Percentiles rank a stretch among this genome's conserved stretches.
phyloP scores from a whole-genome alignment of 1,140 invertebrate species.

The Aphelenchoides besseyi region DNA sequence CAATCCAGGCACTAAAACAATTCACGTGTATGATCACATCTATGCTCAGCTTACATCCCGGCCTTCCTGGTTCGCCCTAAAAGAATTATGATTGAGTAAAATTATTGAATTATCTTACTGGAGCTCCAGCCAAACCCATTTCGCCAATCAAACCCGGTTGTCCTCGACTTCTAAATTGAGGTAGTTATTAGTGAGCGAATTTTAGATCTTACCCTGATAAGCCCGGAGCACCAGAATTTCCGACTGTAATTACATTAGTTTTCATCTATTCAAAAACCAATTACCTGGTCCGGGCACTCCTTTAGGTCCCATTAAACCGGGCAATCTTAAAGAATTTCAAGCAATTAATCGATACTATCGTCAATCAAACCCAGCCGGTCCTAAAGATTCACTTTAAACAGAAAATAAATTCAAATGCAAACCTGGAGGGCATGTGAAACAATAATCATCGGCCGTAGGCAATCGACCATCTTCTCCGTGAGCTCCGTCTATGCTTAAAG shows the following conservation, averaged over 20 bases:
- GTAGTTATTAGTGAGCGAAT: too few species aligned
- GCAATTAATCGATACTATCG: background rate
- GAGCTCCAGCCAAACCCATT: background rate
- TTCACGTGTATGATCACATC: background rate
- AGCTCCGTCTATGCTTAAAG: constrained; percentile 12
- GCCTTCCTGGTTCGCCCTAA: constrained; percentile 9
- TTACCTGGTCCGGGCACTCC: background rate
- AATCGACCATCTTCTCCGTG: constrained; percentile 10
- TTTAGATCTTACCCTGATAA: too few species aligned
- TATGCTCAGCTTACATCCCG: background rate
- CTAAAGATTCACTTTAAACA: too few species aligned
- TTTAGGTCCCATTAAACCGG: background rate
- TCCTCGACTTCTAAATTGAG: too few species aligned
- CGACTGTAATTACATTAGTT: too few species aligned
- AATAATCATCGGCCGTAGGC: constrained; percentile 26
- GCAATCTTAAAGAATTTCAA: background rate
- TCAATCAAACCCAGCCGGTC: too few species aligned
- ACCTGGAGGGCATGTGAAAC: constrained; percentile 25
- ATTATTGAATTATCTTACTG: background rate
- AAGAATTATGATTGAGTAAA: too few species aligned
- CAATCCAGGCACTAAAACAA: background rate
- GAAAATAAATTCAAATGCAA: background rate
- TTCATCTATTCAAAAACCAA: too few species aligned
- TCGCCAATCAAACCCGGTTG: constrained; percentile 4
- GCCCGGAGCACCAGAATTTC: too few species aligned